A percentile compares a stretch with the other conserved stretches of the same genome.
These are phyloP conservation scores for Philhelius pedissequus DNA, from an alignment of 2,888 invertebrate genomes.

Conservation along the genomic window DNA sequence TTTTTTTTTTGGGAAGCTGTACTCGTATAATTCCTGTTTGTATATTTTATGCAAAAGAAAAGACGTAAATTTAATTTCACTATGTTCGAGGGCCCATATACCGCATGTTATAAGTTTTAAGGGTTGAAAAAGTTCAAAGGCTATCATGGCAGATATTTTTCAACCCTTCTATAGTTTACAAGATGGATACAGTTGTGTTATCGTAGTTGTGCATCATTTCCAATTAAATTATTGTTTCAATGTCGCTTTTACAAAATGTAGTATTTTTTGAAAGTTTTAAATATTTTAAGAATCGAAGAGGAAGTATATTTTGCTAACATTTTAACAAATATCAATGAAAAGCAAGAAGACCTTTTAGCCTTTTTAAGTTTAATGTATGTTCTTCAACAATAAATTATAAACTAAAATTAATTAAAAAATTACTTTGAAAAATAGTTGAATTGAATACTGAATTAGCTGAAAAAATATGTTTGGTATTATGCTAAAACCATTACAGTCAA, in stretches of 20 bases:
- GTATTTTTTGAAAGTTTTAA: too few species aligned
- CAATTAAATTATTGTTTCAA: neutral
- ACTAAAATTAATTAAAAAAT: too few species aligned
- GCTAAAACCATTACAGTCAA: too few species aligned
- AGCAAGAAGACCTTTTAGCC: too few species aligned
- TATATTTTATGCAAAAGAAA: neutral
- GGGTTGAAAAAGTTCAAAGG: slow-evolving; percentile 14
- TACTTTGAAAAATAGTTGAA: too few species aligned
- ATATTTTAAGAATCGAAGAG: too few species aligned
- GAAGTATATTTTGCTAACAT: too few species aligned
- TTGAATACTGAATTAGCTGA: too few species aligned
- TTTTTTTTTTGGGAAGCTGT: slow-evolving; percentile 20
- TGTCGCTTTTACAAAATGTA: neutral
- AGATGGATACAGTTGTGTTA: neutral
- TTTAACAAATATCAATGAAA: too few species aligned
- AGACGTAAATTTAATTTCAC: neutral
- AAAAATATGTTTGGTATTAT: too few species aligned
- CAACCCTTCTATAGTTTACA: slow-evolving; percentile 5
- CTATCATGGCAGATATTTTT: neutral
- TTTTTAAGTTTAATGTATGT: too few species aligned
- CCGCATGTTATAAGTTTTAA: neutral
- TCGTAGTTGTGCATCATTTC: neutral
- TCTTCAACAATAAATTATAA: too few species aligned
- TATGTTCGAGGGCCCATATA: neutral
- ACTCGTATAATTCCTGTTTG: neutral